Conservation (phyloP, 2,113 vertebrate species). For the Elephantulus edwardii region DNA sequence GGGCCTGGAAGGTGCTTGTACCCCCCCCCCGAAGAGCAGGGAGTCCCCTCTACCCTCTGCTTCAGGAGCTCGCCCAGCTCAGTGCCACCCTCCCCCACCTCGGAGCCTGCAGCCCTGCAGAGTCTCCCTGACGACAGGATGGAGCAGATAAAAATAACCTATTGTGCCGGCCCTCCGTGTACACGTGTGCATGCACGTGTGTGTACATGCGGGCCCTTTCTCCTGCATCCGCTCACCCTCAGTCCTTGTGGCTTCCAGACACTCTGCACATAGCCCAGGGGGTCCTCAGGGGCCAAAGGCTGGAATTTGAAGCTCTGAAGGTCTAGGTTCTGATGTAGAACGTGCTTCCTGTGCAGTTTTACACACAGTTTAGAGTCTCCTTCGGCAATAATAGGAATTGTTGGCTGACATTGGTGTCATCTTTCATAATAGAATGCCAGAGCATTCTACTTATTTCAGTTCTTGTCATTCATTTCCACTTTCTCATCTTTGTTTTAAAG, state of each 20-base stretch:
- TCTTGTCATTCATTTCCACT: too few species aligned
- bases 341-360: too few species aligned
- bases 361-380: too few species aligned
- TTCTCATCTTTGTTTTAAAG: too few species aligned
- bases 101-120: conserved; percentile 40
- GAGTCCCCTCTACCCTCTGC: background rate
- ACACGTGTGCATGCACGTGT: background rate
- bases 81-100: conserved; percentile 13
- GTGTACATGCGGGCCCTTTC: background rate
- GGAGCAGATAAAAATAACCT: conserved; percentile 75
- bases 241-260: background rate
- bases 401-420: too few species aligned
- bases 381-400: too few species aligned
- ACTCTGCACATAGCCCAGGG: background rate
- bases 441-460: too few species aligned
- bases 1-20: background rate
- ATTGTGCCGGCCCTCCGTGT: background rate
- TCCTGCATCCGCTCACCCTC: background rate
- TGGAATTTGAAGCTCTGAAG: background rate
- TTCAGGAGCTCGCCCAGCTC: background rate
- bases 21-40: background rate
- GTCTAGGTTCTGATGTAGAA: too few species aligned
- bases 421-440: too few species aligned
- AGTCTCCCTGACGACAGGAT: conserved; percentile 74
- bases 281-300: background rate